These are phyloP conservation scores for Furcula furcula DNA, from an alignment of 2,888 invertebrate species.

Conservation along the genomic window DNA sequence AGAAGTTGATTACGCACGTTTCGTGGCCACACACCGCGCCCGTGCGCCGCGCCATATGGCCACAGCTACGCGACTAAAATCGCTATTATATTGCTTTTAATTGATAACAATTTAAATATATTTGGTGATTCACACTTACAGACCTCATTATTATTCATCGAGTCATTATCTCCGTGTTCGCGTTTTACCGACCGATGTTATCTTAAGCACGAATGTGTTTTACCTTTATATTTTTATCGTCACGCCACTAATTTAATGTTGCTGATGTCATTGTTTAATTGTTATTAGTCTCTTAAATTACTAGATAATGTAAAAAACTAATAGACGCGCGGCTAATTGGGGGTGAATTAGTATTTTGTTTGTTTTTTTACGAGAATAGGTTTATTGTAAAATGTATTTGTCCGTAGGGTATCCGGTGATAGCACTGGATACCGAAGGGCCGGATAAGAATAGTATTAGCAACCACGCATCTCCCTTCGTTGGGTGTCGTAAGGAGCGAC, in stretches of 20 bases:
- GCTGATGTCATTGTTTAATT: slow-evolving; percentile 39
- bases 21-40: slow-evolving; percentile 47
- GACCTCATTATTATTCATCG: slow-evolving; percentile 80
- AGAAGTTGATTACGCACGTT: slow-evolving; percentile 16
- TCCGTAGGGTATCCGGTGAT: no score
- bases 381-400: no score
- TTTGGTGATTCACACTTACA: slow-evolving; percentile 82
- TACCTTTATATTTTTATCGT: slow-evolving; percentile 69
- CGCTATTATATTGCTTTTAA: slow-evolving; percentile 82
- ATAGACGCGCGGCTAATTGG: slow-evolving; percentile 1
- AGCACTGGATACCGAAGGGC: no score
- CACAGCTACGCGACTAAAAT: slow-evolving; percentile 70
- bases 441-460: no score
- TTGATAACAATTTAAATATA: slow-evolving; percentile 83
- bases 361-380: no score
- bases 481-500: no score
- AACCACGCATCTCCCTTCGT: no score
- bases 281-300: slow-evolving; percentile 20
- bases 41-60: slow-evolving; percentile 74
- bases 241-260: slow-evolving; percentile 57
- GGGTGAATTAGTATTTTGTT: no score
- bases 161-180: slow-evolving; percentile 76
- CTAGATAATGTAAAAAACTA: slow-evolving; percentile 3
- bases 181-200: slow-evolving; percentile 69
- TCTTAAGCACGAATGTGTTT: slow-evolving; percentile 74